Evolutionary conservation across 2,113 vertebrate species (phyloP).

Genomic region (Hemicordylus capensis): DNA sequence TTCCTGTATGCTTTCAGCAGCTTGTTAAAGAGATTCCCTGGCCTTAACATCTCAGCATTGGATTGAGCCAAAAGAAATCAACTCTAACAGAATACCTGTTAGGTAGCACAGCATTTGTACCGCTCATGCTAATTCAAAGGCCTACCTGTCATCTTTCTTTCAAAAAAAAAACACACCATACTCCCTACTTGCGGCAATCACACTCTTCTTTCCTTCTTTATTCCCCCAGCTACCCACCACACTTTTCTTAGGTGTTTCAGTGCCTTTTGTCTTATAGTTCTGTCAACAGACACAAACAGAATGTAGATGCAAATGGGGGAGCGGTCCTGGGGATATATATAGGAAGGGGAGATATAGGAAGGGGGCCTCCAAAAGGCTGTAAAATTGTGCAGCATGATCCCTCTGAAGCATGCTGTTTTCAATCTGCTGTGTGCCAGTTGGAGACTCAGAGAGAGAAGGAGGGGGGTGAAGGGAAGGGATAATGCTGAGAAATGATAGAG

Average conservation of each 20-base stretch:
- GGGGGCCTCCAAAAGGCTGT: constrained; percentile 78
- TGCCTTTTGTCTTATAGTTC: constrained; percentile 63
- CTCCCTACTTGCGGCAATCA: constrained; percentile 44
- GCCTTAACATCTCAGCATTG: background rate
- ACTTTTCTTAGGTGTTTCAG: constrained; percentile 35
- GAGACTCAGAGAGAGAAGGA: constrained; percentile 72
- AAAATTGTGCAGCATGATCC: constrained; percentile 79
- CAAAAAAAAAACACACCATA: background rate
- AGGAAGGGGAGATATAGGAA: background rate
- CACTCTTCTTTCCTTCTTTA: constrained; percentile 13
- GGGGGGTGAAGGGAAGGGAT: constrained; percentile 62
- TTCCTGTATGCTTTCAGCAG: constrained; percentile 2
- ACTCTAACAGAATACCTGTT: constrained; percentile 26
- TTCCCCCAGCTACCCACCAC: constrained; percentile 10
- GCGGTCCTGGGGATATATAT: background rate
- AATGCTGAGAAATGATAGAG: constrained; percentile 85
- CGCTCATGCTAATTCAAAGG: constrained; percentile 6
- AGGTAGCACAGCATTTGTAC: constrained; percentile 30
- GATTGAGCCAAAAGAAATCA: too few relatives aligned
- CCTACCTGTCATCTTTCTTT: constrained; percentile 20
- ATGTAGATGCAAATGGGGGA: constrained; percentile 68
- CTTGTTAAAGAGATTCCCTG: constrained; percentile 29
- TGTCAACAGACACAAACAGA: constrained; percentile 67
- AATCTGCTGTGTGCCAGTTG: constrained; percentile 86
- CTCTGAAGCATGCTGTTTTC: constrained; percentile 84